Percentiles rank a stretch among this genome's conserved stretches.
These are phyloP conservation scores for Lineus longissimus DNA, from an alignment of 1,140 invertebrate genomes.

Conservation along the genomic window DNA sequence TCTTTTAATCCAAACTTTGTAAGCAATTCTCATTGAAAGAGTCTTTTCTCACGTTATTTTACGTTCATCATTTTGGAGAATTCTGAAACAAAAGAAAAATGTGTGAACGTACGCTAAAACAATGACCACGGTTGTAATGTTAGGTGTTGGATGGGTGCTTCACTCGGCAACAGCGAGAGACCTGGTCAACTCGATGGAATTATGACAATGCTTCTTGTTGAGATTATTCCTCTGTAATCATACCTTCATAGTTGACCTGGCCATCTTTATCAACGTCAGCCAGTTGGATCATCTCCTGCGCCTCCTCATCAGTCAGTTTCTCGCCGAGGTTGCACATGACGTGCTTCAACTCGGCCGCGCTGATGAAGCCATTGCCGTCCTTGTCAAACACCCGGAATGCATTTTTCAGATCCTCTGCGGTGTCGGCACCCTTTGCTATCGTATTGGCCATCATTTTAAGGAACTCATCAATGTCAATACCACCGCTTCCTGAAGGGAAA, in stretches of 20 bases:
- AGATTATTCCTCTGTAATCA: too few relatives aligned
- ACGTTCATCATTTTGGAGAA: too few relatives aligned
- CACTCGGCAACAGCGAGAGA: too few relatives aligned
- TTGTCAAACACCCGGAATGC: slow-evolving; percentile 12
- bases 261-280: slow-evolving; percentile 91
- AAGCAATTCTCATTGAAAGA: too few relatives aligned
- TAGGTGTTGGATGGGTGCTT: too few relatives aligned
- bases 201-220: too few relatives aligned
- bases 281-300: slow-evolving; percentile 97
- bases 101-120: too few relatives aligned
- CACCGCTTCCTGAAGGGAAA: slow-evolving; percentile 23
- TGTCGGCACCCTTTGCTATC: slow-evolving; percentile 55
- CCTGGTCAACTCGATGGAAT: too few relatives aligned
- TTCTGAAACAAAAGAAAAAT: too few relatives aligned
- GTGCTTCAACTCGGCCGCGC: slow-evolving; percentile 81
- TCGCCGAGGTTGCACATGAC: slow-evolving; percentile 98
- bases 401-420: background rate
- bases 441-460: background rate
- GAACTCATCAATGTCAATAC: slow-evolving; percentile 31
- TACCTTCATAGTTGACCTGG: slow-evolving; percentile 7
- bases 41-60: too few relatives aligned
- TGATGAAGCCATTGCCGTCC: slow-evolving; percentile 9
- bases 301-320: slow-evolving; percentile 96
- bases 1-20: too few relatives aligned
- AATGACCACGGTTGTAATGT: too few relatives aligned